A percentile compares a stretch with the other conserved stretches of the same genome.
These are phyloP conservation scores for Latrodectus hesperus DNA, from an alignment of 2,888 invertebrate species.

Conservation along the genomic window DNA sequence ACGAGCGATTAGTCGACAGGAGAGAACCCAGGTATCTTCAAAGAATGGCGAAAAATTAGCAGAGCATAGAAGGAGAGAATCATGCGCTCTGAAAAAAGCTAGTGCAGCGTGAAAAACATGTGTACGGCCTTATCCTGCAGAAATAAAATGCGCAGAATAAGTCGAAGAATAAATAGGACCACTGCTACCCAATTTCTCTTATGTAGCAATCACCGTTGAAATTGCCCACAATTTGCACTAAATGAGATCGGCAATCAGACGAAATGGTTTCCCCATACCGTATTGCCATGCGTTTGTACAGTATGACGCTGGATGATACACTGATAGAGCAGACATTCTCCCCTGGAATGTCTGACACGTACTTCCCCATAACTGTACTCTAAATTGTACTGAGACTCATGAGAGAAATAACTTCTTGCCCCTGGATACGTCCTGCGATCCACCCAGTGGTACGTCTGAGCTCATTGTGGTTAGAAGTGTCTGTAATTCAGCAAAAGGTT, in stretches of 20 bases:
- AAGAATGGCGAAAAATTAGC: neutral
- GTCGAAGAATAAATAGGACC: neutral
- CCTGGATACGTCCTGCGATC: neutral
- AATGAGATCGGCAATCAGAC: constrained; percentile 14
- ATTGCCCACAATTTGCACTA: neutral
- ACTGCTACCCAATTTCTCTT: neutral
- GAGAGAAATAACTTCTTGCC: neutral
- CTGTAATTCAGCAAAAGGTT: neutral
- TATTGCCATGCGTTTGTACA: neutral
- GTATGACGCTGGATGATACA: neutral
- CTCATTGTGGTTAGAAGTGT: neutral
- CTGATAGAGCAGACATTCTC: neutral
- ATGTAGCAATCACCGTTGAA: neutral
- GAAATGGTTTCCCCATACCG: neutral
- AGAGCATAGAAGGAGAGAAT: neutral
- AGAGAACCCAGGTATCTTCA: neutral
- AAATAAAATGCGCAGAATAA: neutral
- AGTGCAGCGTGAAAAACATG: neutral
- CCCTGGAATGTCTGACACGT: neutral
- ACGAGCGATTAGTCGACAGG: neutral
- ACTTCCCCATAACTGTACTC: neutral
- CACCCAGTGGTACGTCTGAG: neutral
- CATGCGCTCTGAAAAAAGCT: constrained; percentile 3
- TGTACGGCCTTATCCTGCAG: neutral
- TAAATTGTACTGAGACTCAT: neutral